Base-by-base conservation (phyloP, 2,888 invertebrate genomes). In the Helicoverpa assulta region DNA sequence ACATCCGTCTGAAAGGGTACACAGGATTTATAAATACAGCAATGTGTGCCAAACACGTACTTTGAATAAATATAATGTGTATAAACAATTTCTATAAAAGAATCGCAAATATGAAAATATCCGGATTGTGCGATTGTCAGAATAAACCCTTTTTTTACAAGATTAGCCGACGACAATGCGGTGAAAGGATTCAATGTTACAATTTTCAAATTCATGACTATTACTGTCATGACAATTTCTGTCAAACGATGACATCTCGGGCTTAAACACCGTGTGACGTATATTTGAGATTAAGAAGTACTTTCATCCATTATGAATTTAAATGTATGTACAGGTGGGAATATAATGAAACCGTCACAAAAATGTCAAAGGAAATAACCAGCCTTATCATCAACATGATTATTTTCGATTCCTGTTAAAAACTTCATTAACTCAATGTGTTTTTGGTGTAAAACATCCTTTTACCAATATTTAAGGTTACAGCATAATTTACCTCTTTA, bases 41-140 rank as follows among this genome's bases (percentile, higher is more conserved):
- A 93, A 92, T 91, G 92, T 94, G 93, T 91, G 87, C 92, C 93
- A 80, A 83, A 91, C 91, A 93, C 66, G 65, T 90, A 88, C 69
- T 84, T 85, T 90, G 91, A 90, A 92, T 92, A 88, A 91, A 91
- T 90, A 90, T 89, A 94, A 94, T 92, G 92, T 95, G 94, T 86
- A 93, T 92, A 94, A 94, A 94, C 93, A 94, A 76, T 76, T 73
- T 78, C 58, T 70, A 91, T 90, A 92, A 91, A 85, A 81, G 86
- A 78, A 67, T 80, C 70, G 72, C 83, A 88, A 87, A 89, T 89
- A 89, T 85, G 84, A 86, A 93, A 94, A 94, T 92, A 94, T 91
- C 87, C 88, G 87, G 78, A 89, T 90, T 89, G 85, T 90, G 50
- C 76, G 78, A 81, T 82, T 86, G 87, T 87, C 88, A 83, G 81